These are phyloP conservation scores for Leptura quadrifasciata DNA, from an alignment of 2,888 invertebrate genomes.

Conservation along the genomic window DNA sequence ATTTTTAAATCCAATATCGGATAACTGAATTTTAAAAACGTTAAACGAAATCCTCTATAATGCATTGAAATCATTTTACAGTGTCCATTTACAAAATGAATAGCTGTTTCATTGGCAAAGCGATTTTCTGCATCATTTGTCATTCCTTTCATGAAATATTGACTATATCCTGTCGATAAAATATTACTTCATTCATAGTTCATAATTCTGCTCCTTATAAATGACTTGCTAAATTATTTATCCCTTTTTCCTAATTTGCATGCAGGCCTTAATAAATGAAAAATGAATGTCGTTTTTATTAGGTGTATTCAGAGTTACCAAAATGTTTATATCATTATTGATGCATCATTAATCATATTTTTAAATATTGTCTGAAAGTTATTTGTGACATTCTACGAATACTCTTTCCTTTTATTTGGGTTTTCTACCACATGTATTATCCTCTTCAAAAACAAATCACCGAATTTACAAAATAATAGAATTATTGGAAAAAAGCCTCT, in stretches of 20 bases:
- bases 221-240: constrained; percentile 15
- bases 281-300: not conserved
- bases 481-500: too few species aligned
- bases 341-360: not conserved
- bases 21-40: not conserved
- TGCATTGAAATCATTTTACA: constrained; percentile 6
- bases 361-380: too few species aligned
- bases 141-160: constrained; percentile 13
- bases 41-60: not conserved
- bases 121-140: constrained; percentile 16
- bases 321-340: not conserved
- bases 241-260: not conserved
- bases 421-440: too few species aligned
- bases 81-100: constrained; percentile 21
- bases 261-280: not conserved
- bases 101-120: constrained; percentile 3
- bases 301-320: not conserved
- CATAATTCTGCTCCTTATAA: constrained; percentile 3
- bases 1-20: not conserved
- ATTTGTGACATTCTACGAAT: too few species aligned
- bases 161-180: constrained; percentile 9
- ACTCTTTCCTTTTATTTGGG: too few species aligned
- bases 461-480: too few species aligned
- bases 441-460: too few species aligned
- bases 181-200: constrained; percentile 5